Conservation (phyloP, 2,888 invertebrate species). For the Metallyticus violacea region DNA sequence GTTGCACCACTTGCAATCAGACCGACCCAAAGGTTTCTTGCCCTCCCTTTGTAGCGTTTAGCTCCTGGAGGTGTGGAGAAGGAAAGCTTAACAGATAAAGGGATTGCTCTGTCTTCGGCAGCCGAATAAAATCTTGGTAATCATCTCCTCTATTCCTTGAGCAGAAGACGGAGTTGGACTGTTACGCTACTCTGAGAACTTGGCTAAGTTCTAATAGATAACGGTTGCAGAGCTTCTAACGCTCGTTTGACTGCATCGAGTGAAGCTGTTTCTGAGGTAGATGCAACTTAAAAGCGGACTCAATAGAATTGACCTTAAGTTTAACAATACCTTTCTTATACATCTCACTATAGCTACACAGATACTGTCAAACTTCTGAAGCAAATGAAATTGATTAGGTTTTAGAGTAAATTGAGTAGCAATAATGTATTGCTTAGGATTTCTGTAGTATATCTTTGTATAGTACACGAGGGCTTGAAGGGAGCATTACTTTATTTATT, state of each 20-base stretch:
- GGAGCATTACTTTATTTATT: too few species aligned
- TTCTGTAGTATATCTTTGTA: too few species aligned
- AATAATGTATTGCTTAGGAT: too few species aligned
- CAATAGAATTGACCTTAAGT: background rate
- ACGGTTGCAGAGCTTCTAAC: background rate
- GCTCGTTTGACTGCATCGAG: background rate
- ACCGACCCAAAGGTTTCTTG: background rate
- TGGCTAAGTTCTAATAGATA: background rate
- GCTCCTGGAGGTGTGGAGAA: background rate
- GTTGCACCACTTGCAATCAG: conserved; percentile 1
- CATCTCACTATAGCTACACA: too few species aligned
- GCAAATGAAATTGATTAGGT: too few species aligned
- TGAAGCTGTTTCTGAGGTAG: background rate
- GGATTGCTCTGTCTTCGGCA: background rate
- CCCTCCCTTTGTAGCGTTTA: background rate
- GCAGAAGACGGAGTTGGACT: background rate
- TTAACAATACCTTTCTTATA: too few species aligned
- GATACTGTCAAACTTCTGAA: too few species aligned
- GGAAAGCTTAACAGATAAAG: background rate
- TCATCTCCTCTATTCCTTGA: background rate
- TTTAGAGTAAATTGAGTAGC: too few species aligned
- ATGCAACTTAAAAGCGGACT: background rate
- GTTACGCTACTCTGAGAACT: background rate
- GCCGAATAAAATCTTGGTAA: background rate
- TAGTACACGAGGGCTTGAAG: too few species aligned